Percentiles rank a stretch among this genome's conserved stretches.
These are phyloP conservation scores for Prosopocoilus inquinatus DNA, from an alignment of 2,888 invertebrate species.

Conservation along the genomic window DNA sequence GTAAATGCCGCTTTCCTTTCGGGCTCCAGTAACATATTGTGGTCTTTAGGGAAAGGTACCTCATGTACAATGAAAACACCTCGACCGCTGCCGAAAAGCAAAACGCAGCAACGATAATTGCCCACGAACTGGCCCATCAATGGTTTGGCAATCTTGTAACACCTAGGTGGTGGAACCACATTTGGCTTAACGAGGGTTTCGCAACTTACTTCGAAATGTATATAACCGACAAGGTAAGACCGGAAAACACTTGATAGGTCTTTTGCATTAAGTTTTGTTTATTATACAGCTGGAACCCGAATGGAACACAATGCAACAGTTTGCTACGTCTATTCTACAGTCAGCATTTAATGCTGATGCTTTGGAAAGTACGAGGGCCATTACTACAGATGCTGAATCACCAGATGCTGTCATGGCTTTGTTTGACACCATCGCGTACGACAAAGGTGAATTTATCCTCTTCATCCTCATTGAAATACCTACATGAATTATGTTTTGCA, in stretches of 20 bases:
- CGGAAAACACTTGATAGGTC: background rate
- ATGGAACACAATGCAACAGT: conserved; percentile 51
- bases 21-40: too few relatives aligned
- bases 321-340: conserved; percentile 47
- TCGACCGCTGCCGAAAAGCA: conserved; percentile 28
- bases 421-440: conserved; percentile 61
- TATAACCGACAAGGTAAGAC: conserved; percentile 34
- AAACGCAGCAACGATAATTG: conserved; percentile 42
- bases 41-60: conserved; percentile 9
- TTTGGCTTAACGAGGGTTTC: conserved; percentile 56
- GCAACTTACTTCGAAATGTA: conserved; percentile 55
- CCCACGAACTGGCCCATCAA: conserved; percentile 59
- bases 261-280: background rate
- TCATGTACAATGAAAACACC: conserved; percentile 11
- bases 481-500: background rate
- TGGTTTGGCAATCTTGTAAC: conserved; percentile 53
- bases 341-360: conserved; percentile 48
- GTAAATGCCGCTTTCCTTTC: background rate
- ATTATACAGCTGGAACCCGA: conserved; percentile 38
- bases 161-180: conserved; percentile 47
- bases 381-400: conserved; percentile 55
- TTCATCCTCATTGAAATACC: too few relatives aligned
- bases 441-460: conserved; percentile 56
- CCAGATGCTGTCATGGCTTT: conserved; percentile 54
- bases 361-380: conserved; percentile 53